A percentile compares a stretch with the other conserved stretches of the same genome.
phyloP scores from a whole-genome alignment of 2,113 vertebrate species.

The Rhinoderma darwinii region DNA sequence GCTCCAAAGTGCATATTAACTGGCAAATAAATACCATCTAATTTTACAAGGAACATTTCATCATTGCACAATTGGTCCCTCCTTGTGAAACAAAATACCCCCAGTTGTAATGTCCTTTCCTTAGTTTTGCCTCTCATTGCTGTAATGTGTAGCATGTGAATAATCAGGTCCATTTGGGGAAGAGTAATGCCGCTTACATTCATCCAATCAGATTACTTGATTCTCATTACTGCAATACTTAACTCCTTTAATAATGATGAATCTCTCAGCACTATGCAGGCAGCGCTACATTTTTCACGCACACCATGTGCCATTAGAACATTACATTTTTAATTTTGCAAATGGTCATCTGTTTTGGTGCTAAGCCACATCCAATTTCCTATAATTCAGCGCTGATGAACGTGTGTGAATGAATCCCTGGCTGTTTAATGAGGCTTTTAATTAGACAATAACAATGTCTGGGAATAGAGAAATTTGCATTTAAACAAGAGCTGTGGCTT shows the following conservation, averaged over 20 bases:
- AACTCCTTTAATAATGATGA: conserved; percentile 47
- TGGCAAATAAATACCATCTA: conserved; percentile 32
- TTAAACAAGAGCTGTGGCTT: conserved; percentile 58
- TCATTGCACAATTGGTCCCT: conserved; percentile 30
- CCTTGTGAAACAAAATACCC: not conserved
- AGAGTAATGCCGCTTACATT: conserved; percentile 24
- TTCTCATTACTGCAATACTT: conserved; percentile 40
- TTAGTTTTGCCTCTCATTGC: not conserved
- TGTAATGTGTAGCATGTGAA: conserved; percentile 31
- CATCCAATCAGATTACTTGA: conserved; percentile 37
- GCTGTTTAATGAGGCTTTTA: conserved; percentile 50
- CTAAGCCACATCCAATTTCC: conserved; percentile 52
- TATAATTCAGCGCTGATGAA: conserved; percentile 51
- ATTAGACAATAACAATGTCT: not conserved
- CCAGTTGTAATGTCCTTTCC: conserved; percentile 27
- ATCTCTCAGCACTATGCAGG: conserved; percentile 19
- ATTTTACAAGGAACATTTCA: conserved; percentile 28
- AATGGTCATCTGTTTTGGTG: conserved; percentile 18
- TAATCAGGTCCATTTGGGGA: conserved; percentile 24
- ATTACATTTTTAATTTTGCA: conserved; percentile 46
- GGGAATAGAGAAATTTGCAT: conserved; percentile 57
- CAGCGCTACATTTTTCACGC: conserved; percentile 38
- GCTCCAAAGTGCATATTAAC: conserved; percentile 25
- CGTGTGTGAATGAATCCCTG: conserved; percentile 39
- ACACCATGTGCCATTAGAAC: conserved; percentile 55